Base-by-base conservation (phyloP, 35 echinoderm and acorn worm species). In the Apostichopus californicus region DNA sequence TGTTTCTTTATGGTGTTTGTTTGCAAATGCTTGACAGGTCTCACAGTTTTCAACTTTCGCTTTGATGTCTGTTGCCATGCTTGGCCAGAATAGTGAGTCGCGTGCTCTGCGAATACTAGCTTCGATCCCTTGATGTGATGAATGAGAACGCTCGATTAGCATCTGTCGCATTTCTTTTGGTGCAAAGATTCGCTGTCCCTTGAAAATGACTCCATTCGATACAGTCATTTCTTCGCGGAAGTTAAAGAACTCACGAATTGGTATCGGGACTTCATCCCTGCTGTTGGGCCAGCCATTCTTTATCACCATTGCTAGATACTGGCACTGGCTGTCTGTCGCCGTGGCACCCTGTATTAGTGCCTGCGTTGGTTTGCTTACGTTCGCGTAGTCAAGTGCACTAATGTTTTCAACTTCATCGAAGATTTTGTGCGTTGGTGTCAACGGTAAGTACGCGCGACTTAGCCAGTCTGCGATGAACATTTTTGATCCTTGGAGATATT, bases 161-260 rank as follows among this genome's bases (percentile, higher is more conserved):
- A 71, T 28, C 84, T 23, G 46, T 64, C 80, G 89, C 66, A 25
- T 25, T 25, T 25, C 24, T 25, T 25, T 25, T 25, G 24, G 24
- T 25, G 24, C 24, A 25, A 25, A 25, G 24, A 25, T 25, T 25
- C 24, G 24, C 24, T 25, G 24, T 25, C 24, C 24, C 24, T 25
- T 25, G 92, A 24, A 93, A 7, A 92, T 24, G 8, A 93, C 68
- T 22, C 91, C 86, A 54, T 92, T 92, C 78, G 92, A 90, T 18
- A 92, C 90, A 18, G 94, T 95, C 23, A 96, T 88, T 65, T 96
- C 95, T 46, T 96, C 86, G 86, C 65, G 66, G 66, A 54, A 87
- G 57, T 63, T 90, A 71, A 80, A 96, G 72, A 79, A 87, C 26
- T 94, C 90, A 14, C 90, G 75, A 34, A 91, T 86, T 9, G n/a